These are phyloP conservation scores for Zaprionus tsacasi DNA, from an alignment of 1,140 invertebrate species.

Conservation along the genomic window DNA sequence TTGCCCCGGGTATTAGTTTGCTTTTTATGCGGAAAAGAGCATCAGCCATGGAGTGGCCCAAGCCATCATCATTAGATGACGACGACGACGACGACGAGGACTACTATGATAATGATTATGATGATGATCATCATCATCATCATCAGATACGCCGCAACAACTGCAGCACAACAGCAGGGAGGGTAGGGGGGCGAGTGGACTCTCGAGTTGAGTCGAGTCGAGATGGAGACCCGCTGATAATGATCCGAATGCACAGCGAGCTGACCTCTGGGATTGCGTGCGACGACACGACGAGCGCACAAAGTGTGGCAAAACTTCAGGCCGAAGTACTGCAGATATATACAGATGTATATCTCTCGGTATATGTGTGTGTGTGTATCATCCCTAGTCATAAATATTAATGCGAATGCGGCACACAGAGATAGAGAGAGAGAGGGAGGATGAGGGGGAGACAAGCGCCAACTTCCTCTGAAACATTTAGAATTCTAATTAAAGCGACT, in stretches of 20 bases:
- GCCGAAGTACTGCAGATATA: not conserved
- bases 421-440: constrained; percentile 16
- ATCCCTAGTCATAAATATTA: constrained; percentile 78
- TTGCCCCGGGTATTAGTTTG: constrained; percentile 63
- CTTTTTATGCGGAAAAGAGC: constrained; percentile 69
- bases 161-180: constrained; percentile 10
- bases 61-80: constrained; percentile 60
- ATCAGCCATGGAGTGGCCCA: constrained; percentile 9
- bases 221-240: constrained; percentile 51
- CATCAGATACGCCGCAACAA: constrained; percentile 33
- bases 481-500: constrained; percentile 81
- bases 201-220: constrained; percentile 17
- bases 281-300: constrained; percentile 34
- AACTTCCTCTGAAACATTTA: constrained; percentile 80
- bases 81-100: constrained; percentile 21
- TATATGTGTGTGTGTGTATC: not conserved
- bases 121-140: constrained; percentile 40
- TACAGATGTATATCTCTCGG: not conserved
- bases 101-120: constrained; percentile 1
- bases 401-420: constrained; percentile 47
- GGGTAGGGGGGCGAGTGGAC: not conserved
- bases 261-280: constrained; percentile 56
- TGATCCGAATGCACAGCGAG: constrained; percentile 15
- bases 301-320: constrained; percentile 60
- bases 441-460: constrained; percentile 58